A percentile compares a stretch with the other conserved stretches of the same genome.
These are phyloP conservation scores for Pollenia angustigena DNA, from an alignment of 2,888 invertebrate species.

Conservation along the genomic window DNA sequence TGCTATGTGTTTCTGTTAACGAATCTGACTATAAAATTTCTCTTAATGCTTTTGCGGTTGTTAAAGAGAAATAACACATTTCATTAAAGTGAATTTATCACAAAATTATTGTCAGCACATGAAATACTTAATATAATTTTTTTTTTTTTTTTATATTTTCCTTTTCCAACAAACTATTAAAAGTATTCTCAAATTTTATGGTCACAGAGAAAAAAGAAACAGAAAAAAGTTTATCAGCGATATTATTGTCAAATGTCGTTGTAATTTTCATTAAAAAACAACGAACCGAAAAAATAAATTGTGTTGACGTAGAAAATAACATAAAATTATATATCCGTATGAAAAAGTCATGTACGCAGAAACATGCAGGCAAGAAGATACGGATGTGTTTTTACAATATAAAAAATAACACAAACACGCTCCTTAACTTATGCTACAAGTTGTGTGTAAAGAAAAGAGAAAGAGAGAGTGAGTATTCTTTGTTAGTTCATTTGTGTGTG, in stretches of 20 bases:
- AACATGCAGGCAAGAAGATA: constrained; percentile 15
- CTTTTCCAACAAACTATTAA: constrained; percentile 22
- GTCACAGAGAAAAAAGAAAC: not conserved
- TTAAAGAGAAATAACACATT: not conserved
- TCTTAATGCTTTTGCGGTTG: constrained; percentile 26
- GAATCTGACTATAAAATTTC: constrained; percentile 37
- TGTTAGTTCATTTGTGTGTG: not conserved
- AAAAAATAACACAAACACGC: not conserved
- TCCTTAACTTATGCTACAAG: not conserved
- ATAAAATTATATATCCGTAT: constrained; percentile 24
- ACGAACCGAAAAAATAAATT: constrained; percentile 16
- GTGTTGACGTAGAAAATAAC: constrained; percentile 64
- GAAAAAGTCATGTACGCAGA: constrained; percentile 11
- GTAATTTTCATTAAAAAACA: constrained; percentile 42
- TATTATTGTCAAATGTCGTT: constrained; percentile 44
- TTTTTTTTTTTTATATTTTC: not conserved
- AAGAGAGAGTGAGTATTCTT: not conserved
- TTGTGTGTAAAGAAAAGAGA: too few species aligned
- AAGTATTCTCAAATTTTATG: constrained; percentile 37
- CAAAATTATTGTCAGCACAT: constrained; percentile 68
- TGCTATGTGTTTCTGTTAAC: constrained; percentile 6
- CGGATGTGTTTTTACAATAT: constrained; percentile 16
- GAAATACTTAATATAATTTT: constrained; percentile 47
- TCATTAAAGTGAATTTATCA: constrained; percentile 51
- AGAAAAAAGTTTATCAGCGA: constrained; percentile 22